phyloP scores from a whole-genome alignment of 2,797 vertebrate species.

The Lepilemur septentrionalis region DNA sequence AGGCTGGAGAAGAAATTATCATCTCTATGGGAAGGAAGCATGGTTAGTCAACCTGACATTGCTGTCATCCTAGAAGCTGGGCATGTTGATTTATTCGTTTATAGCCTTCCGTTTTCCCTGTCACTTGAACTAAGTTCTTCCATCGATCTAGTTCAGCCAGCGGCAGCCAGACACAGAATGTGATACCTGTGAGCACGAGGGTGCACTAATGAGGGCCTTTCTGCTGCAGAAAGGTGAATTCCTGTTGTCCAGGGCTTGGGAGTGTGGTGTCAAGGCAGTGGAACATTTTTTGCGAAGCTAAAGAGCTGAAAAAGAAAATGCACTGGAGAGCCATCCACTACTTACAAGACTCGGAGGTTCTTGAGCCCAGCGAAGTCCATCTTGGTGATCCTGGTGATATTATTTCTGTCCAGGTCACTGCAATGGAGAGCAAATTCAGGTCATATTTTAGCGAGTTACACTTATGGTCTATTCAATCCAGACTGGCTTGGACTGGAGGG shows the following conservation, averaged over 20 bases:
- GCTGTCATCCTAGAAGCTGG: constrained; percentile 49
- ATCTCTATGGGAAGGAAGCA: constrained; percentile 42
- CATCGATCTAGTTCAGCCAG: neutral
- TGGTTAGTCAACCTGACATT: constrained; percentile 47
- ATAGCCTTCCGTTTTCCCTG: constrained; percentile 44
- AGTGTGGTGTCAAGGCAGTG: neutral
- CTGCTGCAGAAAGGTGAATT: neutral
- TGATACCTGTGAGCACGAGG: neutral
- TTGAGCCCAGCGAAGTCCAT: constrained; percentile 95
- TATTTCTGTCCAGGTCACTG: constrained; percentile 98
- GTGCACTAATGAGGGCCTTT: neutral
- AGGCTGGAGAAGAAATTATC: constrained; percentile 63
- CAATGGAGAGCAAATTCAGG: constrained; percentile 64
- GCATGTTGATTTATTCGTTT: constrained; percentile 46
- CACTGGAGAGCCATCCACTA: constrained; percentile 27
- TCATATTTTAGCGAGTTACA: constrained; percentile 56
- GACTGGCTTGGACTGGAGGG: constrained; percentile 1
- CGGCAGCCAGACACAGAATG: neutral
- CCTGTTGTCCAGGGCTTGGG: neutral
- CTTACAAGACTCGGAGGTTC: constrained; percentile 98
- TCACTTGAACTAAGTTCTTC: constrained; percentile 12
- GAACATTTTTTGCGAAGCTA: neutral
- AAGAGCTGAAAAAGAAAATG: neutral
- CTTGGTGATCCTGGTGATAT: constrained; percentile 97
- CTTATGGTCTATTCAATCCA: constrained; percentile 12